phyloP scores from a whole-genome alignment of 2,888 invertebrate genomes.

The Stenichneumon culpator region DNA sequence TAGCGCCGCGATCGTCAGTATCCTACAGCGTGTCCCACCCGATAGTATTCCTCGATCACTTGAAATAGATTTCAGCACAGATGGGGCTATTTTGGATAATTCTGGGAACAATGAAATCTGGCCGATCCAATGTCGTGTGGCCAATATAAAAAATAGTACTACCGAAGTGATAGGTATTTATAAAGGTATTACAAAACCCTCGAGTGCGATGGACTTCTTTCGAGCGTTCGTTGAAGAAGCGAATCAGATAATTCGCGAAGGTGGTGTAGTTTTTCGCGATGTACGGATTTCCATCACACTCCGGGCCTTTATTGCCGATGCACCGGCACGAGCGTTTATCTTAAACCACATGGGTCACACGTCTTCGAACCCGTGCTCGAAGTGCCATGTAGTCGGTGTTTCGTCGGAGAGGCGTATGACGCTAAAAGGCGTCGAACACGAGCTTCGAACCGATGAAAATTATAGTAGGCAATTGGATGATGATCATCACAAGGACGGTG shows the following conservation, averaged over 20 bases:
- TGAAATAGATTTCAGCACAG: constrained; percentile 12
- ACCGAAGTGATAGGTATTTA: constrained; percentile 62
- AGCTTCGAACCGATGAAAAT: constrained; percentile 48
- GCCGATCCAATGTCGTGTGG: constrained; percentile 53
- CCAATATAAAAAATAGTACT: constrained; percentile 42
- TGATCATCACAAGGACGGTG: neutral
- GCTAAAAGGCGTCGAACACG: constrained; percentile 3
- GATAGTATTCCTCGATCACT: neutral
- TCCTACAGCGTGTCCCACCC: neutral
- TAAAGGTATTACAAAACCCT: constrained; percentile 42
- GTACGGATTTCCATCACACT: neutral
- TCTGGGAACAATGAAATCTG: constrained; percentile 42
- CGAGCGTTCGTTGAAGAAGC: constrained; percentile 14
- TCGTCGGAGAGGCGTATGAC: constrained; percentile 18
- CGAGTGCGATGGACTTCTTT: constrained; percentile 15
- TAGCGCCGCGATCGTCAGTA: neutral
- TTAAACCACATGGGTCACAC: constrained; percentile 57
- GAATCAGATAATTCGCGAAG: constrained; percentile 16
- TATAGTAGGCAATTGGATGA: constrained; percentile 20
- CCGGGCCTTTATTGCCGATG: constrained; percentile 65
- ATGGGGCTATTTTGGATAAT: constrained; percentile 1
- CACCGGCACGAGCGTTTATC: constrained; percentile 64
- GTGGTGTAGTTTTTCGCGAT: constrained; percentile 47
- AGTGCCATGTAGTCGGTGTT: constrained; percentile 42
- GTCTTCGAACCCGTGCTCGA: constrained; percentile 55